Base-by-base conservation (phyloP, 2,113 vertebrate species). In the Centropus unirufus region DNA sequence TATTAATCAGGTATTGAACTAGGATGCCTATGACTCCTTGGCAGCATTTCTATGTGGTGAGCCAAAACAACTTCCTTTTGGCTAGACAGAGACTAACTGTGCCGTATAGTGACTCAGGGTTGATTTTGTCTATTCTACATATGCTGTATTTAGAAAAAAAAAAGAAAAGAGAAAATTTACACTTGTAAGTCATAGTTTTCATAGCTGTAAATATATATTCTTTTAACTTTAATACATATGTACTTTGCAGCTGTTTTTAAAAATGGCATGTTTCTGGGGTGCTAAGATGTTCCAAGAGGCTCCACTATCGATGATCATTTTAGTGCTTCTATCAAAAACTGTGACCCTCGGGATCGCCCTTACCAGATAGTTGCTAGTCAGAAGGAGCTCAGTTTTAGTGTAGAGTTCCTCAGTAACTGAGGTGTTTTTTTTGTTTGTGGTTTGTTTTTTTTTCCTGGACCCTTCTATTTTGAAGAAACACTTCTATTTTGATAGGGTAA, bases 1-100 rank as follows among this genome's bases (percentile, higher is more conserved):
- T 94, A 68, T 51, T 83, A 92, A 52, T 77, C 34, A 83, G 74
- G 75, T 95, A 69, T 68, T 67, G 83, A 89, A 94, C 29, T 46
- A 70, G 36, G 30, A 75, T 69, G 75, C 19, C 54, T 74, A 1
- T 44, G 59, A 54, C 29, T 91, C 89, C 49, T 34, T 51, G 26
- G 47, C 64, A 73, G 57, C 49, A 23, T 84, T 91, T 94, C 77
- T 86, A 7, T 36, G 20, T 94, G 58, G 44, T 72, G 59, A 87
- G 52, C 32, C 10, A 73, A 80, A 66, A 14, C 14, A 47, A 59
- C 68, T 92, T 89, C 59, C 47, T 95, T 89, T 85, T 86, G 67
- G 67, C 82, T 87, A 76, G 63, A 63, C 61, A 54, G 52, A 72
- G 55, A 58, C 8, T n/a, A 46, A 46, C 19, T 46, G 23, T 5